Evolutionary conservation across 2,888 invertebrate species (phyloP).

Genomic region (Chloromyia formosa): DNA sequence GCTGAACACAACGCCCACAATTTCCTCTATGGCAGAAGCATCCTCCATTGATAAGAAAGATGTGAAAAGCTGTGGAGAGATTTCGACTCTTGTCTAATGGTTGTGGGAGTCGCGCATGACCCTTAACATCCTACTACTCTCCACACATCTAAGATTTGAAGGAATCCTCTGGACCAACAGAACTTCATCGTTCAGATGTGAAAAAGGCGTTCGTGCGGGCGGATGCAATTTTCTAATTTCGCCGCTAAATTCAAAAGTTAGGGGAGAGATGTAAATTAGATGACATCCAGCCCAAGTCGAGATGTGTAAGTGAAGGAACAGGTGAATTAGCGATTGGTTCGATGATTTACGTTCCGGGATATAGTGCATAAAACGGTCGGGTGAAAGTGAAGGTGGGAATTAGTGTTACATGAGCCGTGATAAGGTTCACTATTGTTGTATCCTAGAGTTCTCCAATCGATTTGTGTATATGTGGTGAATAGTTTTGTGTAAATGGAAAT

Average conservation of each 20-base stretch:
- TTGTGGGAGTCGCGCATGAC: conserved; percentile 24
- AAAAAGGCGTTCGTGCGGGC: conserved; percentile 32
- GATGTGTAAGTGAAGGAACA: conserved; percentile 21
- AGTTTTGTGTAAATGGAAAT: too few relatives aligned
- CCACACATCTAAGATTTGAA: background rate
- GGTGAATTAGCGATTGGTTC: conserved; percentile 28
- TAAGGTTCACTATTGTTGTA: too few relatives aligned
- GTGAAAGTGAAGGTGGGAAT: conserved; percentile 14
- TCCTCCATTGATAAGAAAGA: conserved; percentile 15
- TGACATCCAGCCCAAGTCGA: background rate
- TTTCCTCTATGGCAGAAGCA: background rate
- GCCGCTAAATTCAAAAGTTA: background rate
- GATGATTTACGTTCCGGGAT: conserved; percentile 3
- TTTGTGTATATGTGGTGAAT: background rate
- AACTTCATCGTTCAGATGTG: conserved; percentile 10
- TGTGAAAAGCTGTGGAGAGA: conserved; percentile 15
- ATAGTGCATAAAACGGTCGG: background rate
- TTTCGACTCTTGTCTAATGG: background rate
- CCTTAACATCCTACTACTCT: background rate
- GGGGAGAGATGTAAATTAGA: conserved; percentile 21
- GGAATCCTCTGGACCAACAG: conserved; percentile 29
- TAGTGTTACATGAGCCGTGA: too few relatives aligned
- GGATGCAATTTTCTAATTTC: conserved; percentile 7
- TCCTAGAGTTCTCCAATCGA: background rate
- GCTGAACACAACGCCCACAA: too few relatives aligned